Base-by-base conservation (phyloP, 2,888 invertebrate genomes). In the Galerucella pusilla region DNA sequence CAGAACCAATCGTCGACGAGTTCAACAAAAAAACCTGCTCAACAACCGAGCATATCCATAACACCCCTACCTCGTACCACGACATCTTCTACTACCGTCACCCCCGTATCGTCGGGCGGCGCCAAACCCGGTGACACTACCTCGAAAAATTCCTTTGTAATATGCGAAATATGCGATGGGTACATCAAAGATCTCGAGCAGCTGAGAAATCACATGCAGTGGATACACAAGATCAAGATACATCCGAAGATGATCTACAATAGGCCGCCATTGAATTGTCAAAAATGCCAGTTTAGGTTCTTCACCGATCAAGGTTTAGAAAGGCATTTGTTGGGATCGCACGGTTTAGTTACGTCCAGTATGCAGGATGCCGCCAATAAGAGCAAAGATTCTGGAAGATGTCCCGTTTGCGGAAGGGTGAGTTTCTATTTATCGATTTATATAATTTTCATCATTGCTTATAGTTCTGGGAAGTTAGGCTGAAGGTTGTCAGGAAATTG, bases 281-380 rank as follows among this genome's bases (percentile, higher is more conserved):
- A 97, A 88, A 97, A 97, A 88, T 98, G 98, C 89, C 96, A 97
- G 89, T 96, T 95, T 87, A 92, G 97, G 84, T 99, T 98, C 90
- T 99, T 98, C 89, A 98, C 98, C 61, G 97, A 98, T 89, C 95
- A 98, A 89, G 99, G 99, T 20, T 89, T 99, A 76, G 97, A 98
- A 87, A 91, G 98, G 83, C 99, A 99, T 90, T 90, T 98, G 83
- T 90, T 97, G 78, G 97, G 97, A 78, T 95, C 96, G 45, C 98
- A 98, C 86, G 97, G 97, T 63, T 91, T 98, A 77, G 97, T 98
- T 54, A 98, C 97, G 73, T 96, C 96, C 80, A 97, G 97, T 83
- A 96, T 98, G 96, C 96, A 98, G 86, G 96, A 96, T 86, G 96
- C 97, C 65, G 97, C 97, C 61, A 97, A 97, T 86, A 96, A 95